A percentile compares a stretch with the other conserved stretches of the same genome.
These are phyloP conservation scores for Napeogenes inachia DNA, from an alignment of 2,888 invertebrate genomes.

Conservation along the genomic window DNA sequence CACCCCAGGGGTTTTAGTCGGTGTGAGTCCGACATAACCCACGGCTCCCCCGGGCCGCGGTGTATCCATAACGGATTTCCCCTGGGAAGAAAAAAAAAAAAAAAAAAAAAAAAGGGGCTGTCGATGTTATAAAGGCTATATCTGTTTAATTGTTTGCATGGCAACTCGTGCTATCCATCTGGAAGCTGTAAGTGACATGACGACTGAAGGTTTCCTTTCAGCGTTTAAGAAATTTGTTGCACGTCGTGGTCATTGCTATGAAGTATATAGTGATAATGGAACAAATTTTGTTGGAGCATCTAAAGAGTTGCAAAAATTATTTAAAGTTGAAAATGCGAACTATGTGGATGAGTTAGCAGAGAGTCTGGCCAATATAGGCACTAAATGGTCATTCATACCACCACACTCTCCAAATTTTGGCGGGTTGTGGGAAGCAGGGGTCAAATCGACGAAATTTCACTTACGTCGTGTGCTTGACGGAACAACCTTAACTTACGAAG, in stretches of 20 bases:
- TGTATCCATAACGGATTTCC: too few relatives aligned
- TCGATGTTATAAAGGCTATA: slow-evolving; percentile 13
- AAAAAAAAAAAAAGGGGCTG: too few relatives aligned
- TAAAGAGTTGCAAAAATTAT: slow-evolving; percentile 19
- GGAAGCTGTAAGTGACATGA: slow-evolving; percentile 24
- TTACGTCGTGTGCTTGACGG: slow-evolving; percentile 8
- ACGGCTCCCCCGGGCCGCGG: too few relatives aligned
- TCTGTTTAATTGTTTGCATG: slow-evolving; percentile 21
- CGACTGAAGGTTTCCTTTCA: slow-evolving; percentile 25
- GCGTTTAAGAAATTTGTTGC: slow-evolving; percentile 31
- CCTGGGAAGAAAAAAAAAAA: too few relatives aligned
- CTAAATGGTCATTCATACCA: slow-evolving; percentile 30
- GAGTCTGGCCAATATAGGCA: too few relatives aligned
- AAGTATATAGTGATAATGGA: slow-evolving; percentile 34
- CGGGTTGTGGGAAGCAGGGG: slow-evolving; percentile 32
- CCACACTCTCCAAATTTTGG: slow-evolving; percentile 29
- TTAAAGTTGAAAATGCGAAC: background rate
- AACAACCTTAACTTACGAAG: slow-evolving; percentile 13
- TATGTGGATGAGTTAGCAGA: too few relatives aligned
- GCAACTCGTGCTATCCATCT: slow-evolving; percentile 26
- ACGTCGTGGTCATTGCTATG: slow-evolving; percentile 28
- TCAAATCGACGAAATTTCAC: slow-evolving; percentile 20
- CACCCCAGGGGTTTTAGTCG: too few relatives aligned
- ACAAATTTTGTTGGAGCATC: slow-evolving; percentile 30
- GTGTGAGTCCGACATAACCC: too few relatives aligned